Evolutionary conservation across 2,113 vertebrate species (phyloP), one percentile per base, ranked within the genome.

Genomic region (Indicator indicator): DNA sequence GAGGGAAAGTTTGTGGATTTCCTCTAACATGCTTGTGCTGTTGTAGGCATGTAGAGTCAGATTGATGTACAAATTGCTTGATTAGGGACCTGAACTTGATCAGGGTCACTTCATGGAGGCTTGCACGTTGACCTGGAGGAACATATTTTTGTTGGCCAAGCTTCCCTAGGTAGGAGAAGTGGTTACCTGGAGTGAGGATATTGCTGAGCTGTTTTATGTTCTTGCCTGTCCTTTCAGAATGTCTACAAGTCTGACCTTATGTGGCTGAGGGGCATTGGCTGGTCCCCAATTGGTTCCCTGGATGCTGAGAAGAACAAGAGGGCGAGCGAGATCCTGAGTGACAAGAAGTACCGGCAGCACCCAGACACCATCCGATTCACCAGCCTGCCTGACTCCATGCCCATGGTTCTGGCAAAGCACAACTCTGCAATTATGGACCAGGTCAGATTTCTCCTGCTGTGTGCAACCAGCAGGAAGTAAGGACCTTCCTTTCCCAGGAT

Each of bases 251-350:
- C 98, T 1, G 98, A 99, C 80, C 97, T 99, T 48, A 97, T 96
- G 55, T 98, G 98, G 98, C 94, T 98, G 14, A 97, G 65, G 96
- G 98, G 98, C 83, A 96, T 98, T 55, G 98, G 98, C 77, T 99
- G 98, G 98, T 90, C 95, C 16, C 98, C 98, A 16, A 77, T 90
- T 69, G 98, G 98, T 3, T 99, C 98, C 2, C 18, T 98, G 60
- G 98, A 98, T 9, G 97, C 88, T 84, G 98, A 98, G 96, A 98
- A 98, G 78, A 98, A 97, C 27, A 98, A 98, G 91, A 98, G 98
- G 87, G 98, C 98, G 6, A 90, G 96, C 17, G 78, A 96, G 32
- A 98, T 98, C 95, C 85, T 98, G 89, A 99, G 98, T 89, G 98
- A 99, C 48, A 95, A 97, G 11, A 84, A 94, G 30, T 99, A 99